phyloP scores from a whole-genome alignment of 2,797 vertebrate species.

The Pseudocheirus occidentalis region DNA sequence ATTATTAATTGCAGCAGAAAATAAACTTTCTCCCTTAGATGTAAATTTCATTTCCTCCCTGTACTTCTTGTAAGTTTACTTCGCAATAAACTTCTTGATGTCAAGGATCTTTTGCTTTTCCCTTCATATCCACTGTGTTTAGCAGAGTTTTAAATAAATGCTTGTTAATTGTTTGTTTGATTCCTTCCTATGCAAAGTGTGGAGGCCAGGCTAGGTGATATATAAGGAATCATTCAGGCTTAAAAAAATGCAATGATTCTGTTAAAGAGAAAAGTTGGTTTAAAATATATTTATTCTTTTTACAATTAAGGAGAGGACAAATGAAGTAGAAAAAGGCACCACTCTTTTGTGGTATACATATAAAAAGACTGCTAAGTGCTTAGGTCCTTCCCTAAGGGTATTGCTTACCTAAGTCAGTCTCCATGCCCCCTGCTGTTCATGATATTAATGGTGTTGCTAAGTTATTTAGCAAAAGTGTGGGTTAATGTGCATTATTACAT shows the following conservation, averaged over 20 bases:
- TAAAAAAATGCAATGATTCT: neutral
- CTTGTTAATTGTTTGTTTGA: neutral
- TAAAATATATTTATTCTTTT: neutral
- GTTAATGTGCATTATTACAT: slow-evolving; percentile 54
- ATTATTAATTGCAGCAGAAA: neutral
- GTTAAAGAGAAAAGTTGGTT: neutral
- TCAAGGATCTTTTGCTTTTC: neutral
- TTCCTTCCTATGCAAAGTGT: slow-evolving; percentile 20
- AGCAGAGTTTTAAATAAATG: neutral
- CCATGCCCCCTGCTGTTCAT: slow-evolving; percentile 69
- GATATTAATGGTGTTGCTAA: slow-evolving; percentile 76
- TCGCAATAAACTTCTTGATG: neutral
- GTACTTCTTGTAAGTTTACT: neutral
- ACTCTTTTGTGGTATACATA: neutral
- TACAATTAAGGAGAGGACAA: slow-evolving; percentile 58
- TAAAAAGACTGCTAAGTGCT: slow-evolving; percentile 43
- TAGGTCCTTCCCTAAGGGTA: slow-evolving; percentile 57
- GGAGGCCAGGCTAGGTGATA: neutral
- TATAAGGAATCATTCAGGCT: neutral
- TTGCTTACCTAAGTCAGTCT: slow-evolving; percentile 70
- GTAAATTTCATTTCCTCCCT: neutral
- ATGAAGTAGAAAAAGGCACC: slow-evolving; percentile 29
- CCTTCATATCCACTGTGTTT: neutral
- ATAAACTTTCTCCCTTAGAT: neutral
- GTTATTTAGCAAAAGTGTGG: slow-evolving; percentile 57